Evolutionary conservation across 1,140 invertebrate species (phyloP), one percentile per base, ranked within the genome.

Genomic region (Ectropis grisescens): DNA sequence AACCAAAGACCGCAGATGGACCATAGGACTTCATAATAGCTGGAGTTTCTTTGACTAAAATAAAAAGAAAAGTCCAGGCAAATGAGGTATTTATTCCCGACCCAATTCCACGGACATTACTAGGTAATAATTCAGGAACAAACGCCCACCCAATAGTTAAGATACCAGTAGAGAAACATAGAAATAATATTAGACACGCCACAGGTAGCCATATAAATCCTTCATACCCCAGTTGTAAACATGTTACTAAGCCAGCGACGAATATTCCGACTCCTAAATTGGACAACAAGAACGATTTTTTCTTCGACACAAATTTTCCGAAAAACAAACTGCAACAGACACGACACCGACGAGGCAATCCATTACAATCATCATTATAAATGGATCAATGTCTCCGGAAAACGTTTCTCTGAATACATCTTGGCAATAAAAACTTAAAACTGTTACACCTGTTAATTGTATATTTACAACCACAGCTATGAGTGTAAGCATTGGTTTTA

Each of bases 81-180:
- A 6, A 58, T 55, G 4, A 43, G 32, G 52, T 45, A 29, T 38
- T 47, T 5, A 61, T 13, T 2, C 60, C 57, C 9, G 58, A 60
- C 1, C 60, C 67, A n/a, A 66, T 35, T 2, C 67, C 62, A 32
- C 69, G 61, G 10, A 76, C 48, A 27, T 59, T 58, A 1, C 43
- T 44, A 4, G 74, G 54, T 41, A 69, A 74, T 34, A 79, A 46
- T 43, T 79, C 74, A 5, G 59, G 51, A n/a, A 68, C 33, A 29
- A 72, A 52, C n/a, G 67, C 50, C 55, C 58, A 62, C 2, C 56
- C 47, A 12, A 70, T 37, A 1, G 51, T 42, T 1, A 75, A 33
- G 1, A 50, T 56, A 13, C 50, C 49, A 13, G 41, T 42, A n/a
- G n/a, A n/a, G 12, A 62, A 47, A n/a, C 31, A 11, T 8, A 54